Evolutionary conservation across 1,140 invertebrate species (phyloP), one percentile per base, ranked within the genome.

Genomic region (Copidosoma floridanum): DNA sequence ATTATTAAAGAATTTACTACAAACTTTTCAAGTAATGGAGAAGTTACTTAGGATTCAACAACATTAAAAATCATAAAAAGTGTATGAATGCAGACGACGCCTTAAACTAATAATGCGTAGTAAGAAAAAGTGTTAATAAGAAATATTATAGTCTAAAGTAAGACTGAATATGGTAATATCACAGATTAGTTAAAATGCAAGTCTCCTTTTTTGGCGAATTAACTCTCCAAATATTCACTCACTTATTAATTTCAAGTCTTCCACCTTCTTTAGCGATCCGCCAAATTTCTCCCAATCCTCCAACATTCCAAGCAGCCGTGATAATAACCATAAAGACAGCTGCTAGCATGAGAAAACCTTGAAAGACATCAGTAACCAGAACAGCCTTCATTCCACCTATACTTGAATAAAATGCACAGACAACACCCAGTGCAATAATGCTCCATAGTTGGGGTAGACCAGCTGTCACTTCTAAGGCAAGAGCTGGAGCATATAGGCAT

Each of bases 371-470:
- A 1, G 92, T 94, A 70, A 90, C 84, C 14, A 95, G 77, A 0
- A 95, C 91, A 14, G 93, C 92, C 73, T 94, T 94, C 79, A 95
- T 92, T 14, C 92, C 93, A 23, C 92, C 92, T 71, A 94, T 82
- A 8, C 89, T 88, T 0, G 91, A 91, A 71, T 95, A 95, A 70
- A 94, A 89, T 6, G 90, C 91, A 71, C 92, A 94, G 1, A 92
- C 87, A 1, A 88, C 27, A 12, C 90, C 93, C 23, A 96, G 88
- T 6, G 87, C 83, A 27, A 94, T 71, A 53, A 97, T 92, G 4
- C 92, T 89, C 47, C 85, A 75, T 46, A 86, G 79, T 76, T 87
- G 85, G 32, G 86, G 85, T 7, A 93, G 71, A 11, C 89, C 89
- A 5, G 91, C 92, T 27, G 95, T 90, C 18, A 93, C 89, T 77